phyloP scores from a whole-genome alignment of 2,113 vertebrate species.

The Rhea americana region DNA sequence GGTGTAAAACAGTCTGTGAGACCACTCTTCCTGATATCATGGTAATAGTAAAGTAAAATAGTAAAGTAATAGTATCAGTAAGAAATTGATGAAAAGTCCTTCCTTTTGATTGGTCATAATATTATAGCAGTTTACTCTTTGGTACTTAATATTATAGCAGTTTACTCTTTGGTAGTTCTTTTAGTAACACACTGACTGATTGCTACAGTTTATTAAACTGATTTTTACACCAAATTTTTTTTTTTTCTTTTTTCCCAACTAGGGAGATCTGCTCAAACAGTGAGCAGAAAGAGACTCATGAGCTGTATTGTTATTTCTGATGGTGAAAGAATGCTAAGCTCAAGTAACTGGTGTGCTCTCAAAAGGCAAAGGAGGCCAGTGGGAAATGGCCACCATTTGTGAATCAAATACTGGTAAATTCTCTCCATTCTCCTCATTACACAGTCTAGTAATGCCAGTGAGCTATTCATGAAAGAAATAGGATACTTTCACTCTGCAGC shows the following conservation, averaged over 20 bases:
- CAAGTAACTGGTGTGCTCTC: not conserved
- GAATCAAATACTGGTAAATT: not conserved
- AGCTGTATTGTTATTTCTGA: not conserved
- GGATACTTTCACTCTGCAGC: not conserved
- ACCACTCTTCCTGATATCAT: not conserved
- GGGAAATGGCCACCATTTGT: not conserved
- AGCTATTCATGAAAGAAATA: not conserved
- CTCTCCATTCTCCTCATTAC: not conserved
- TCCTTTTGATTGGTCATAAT: not conserved
- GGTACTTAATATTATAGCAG: too few relatives aligned
- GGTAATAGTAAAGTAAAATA: not conserved
- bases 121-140: not conserved
- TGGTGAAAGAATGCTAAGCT: not conserved
- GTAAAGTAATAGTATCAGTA: not conserved
- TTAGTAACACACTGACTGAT: not conserved
- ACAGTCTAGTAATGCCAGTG: not conserved
- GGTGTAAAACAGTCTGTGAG: not conserved
- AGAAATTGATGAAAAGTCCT: not conserved
- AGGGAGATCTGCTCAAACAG: accelerated
- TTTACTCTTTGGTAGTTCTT: not conserved
- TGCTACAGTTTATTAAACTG: not conserved
- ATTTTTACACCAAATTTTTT: not conserved
- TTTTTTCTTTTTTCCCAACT: not conserved
- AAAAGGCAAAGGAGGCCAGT: not conserved
- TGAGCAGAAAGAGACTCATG: not conserved